Conservation (phyloP, 1,140 invertebrate genomes). For the Drosophila hydei region DNA sequence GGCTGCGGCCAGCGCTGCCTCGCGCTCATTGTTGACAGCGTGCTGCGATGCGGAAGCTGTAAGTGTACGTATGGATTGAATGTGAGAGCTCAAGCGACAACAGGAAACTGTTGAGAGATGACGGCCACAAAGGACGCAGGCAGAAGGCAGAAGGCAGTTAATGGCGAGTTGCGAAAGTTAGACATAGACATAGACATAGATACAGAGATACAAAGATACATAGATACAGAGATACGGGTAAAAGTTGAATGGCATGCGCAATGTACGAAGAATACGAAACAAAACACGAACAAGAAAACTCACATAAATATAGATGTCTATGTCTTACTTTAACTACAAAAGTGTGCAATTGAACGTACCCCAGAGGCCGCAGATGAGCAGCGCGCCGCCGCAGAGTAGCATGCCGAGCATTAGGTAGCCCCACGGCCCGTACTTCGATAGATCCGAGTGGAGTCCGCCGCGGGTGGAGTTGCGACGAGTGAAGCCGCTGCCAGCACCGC, state of each 20-base stretch:
- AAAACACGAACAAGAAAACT: conserved; percentile 42
- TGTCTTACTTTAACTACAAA: conserved; percentile 66
- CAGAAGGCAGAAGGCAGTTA: not conserved
- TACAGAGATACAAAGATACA: conserved; percentile 34
- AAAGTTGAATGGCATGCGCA: conserved; percentile 35
- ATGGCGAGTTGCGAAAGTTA: conserved; percentile 38
- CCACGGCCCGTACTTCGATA: conserved; percentile 88
- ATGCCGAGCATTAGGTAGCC: conserved; percentile 88
- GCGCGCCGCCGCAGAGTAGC: conserved; percentile 87
- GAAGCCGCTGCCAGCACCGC: conserved; percentile 57
- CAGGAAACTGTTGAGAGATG: conserved; percentile 61
- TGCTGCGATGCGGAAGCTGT: conserved; percentile 82
- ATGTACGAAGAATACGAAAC: conserved; percentile 16
- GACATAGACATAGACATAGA: conserved; percentile 42
- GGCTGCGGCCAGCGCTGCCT: conserved; percentile 74
- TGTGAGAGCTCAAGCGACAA: conserved; percentile 83
- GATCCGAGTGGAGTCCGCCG: conserved; percentile 79
- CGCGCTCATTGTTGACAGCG: conserved; percentile 79
- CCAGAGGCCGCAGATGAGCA: conserved; percentile 88
- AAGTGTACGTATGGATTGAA: conserved; percentile 83
- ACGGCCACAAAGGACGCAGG: not conserved
- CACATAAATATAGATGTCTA: conserved; percentile 68
- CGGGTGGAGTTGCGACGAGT: conserved; percentile 75
- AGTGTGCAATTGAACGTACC: conserved; percentile 84
- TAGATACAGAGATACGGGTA: conserved; percentile 24